Conservation (phyloP, 2,797 vertebrate genomes). For the Iguana delicatissima region DNA sequence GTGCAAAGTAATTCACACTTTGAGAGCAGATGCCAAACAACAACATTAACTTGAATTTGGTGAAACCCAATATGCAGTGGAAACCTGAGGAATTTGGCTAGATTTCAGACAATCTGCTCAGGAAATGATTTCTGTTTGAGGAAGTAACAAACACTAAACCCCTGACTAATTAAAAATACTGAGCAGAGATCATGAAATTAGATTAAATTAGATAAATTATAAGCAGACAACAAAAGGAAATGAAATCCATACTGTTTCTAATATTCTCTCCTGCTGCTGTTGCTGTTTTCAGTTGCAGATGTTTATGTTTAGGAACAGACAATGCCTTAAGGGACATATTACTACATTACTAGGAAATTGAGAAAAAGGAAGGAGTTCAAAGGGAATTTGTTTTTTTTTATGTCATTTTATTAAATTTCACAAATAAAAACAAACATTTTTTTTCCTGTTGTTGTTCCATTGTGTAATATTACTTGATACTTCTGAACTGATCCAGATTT, state of each 20-base stretch:
- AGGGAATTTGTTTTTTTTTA: slow-evolving; percentile 50
- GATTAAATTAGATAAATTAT: slow-evolving; percentile 23
- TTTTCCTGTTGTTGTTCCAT: too few species aligned
- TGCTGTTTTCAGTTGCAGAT: slow-evolving; percentile 55
- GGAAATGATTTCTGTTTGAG: slow-evolving; percentile 21
- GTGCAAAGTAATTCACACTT: slow-evolving; percentile 13
- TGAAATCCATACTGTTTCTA: slow-evolving; percentile 41
- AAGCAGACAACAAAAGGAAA: slow-evolving; percentile 47
- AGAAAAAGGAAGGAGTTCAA: slow-evolving; percentile 44
- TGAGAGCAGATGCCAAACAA: slow-evolving; percentile 16
- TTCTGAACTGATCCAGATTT: too few species aligned
- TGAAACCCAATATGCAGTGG: not conserved
- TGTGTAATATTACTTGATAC: too few species aligned
- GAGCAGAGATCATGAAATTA: slow-evolving; percentile 36
- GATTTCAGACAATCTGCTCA: slow-evolving; percentile 27
- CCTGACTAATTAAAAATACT: slow-evolving; percentile 32
- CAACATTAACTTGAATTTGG: slow-evolving; percentile 17
- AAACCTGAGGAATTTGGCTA: slow-evolving; percentile 6
- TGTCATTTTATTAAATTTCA: too few species aligned
- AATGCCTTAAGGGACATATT: slow-evolving; percentile 18
- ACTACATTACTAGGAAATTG: slow-evolving; percentile 67
- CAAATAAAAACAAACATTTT: too few species aligned
- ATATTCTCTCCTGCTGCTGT: slow-evolving; percentile 53
- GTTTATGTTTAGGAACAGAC: slow-evolving; percentile 59
- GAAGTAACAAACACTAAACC: not conserved